Conservation (phyloP, 2,797 vertebrate species). For the Chloroceryle amazona region DNA sequence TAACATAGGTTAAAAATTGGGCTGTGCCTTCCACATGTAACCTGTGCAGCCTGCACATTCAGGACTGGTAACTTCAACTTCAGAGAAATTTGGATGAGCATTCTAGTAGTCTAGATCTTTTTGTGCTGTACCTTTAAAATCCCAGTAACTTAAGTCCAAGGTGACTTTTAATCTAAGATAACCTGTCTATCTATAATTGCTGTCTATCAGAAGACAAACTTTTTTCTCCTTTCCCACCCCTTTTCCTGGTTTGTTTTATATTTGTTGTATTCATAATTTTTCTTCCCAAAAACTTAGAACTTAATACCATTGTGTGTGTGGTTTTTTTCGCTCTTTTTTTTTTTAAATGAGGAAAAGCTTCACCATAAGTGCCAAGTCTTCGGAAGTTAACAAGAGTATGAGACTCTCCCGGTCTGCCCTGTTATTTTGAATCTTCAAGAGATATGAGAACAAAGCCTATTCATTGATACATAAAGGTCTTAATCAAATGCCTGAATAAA, state of each 20-base stretch:
- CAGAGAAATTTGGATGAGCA: not conserved
- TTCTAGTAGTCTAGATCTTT: not conserved
- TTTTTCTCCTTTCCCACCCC: not conserved
- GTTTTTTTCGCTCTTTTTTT: not conserved
- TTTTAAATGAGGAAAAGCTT: not conserved
- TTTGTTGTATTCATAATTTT: not conserved
- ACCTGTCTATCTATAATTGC: not conserved
- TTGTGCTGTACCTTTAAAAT: not conserved
- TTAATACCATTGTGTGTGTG: not conserved
- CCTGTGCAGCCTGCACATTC: not conserved
- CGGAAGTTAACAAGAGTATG: not conserved
- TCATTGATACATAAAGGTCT: slow-evolving; percentile 23
- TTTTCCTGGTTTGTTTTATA: not conserved
- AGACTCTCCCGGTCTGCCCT: not conserved
- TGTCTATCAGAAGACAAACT: not conserved
- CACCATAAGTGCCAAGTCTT: not conserved
- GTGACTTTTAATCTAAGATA: not conserved
- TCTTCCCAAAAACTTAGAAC: not conserved
- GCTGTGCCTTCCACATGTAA: not conserved
- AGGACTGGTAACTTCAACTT: not conserved
- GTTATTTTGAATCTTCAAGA: not conserved
- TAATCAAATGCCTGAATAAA: slow-evolving; percentile 50
- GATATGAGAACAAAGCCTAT: not conserved
- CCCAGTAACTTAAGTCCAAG: not conserved
- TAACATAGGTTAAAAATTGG: not conserved